Evolutionary conservation across 2,113 vertebrate species (phyloP), one percentile per base, ranked within the genome.

Genomic region (Lepisosteus oculatus): DNA sequence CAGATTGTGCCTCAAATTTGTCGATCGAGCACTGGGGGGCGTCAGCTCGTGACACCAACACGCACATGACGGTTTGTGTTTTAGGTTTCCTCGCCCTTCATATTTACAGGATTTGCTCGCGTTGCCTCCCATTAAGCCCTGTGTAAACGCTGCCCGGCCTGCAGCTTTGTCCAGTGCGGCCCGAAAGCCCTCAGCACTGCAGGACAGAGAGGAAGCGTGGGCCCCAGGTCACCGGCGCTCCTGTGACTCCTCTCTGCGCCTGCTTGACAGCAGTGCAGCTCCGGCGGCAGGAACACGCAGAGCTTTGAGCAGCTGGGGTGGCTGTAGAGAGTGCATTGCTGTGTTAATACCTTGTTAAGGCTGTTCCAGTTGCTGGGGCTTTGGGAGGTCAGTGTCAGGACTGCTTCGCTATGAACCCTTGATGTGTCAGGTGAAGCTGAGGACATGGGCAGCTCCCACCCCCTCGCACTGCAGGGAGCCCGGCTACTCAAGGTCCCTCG

Each of bases 301-400:
- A 14, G 8, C 78, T 77, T 72, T 17, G 70, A 73, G 77, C 91
- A 91, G 91, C 85, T 90, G 89, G 86, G 85, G 88, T 84, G 80
- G 83, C 79, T 89, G 89, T 86, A 80, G 13, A 43, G 84, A 80
- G 73, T 78, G 66, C 69, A 55, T 77, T 68, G 75, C 72, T 55
- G 79, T 81, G 87, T 90, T 93, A 92, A 92, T 92, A 78, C 85
- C 83, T 91, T 89, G 86, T 91, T 93, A 90, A 86, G 83, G 80
- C 78, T 80, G 72, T 90, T 92, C 89, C 84, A 86, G 84, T 90
- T 85, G 85, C 84, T 73, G 81, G 82, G 86, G 90, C 91, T 90
- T 79, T 6, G 74, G 9, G 79, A 90, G 86, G 91, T 92, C 89
- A 90, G 77, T 90, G 89, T 94, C 90, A 92, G 85, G 83, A 86